Evolutionary conservation across 2,888 invertebrate species (phyloP).

Genomic region (Syrphus vitripennis): DNA sequence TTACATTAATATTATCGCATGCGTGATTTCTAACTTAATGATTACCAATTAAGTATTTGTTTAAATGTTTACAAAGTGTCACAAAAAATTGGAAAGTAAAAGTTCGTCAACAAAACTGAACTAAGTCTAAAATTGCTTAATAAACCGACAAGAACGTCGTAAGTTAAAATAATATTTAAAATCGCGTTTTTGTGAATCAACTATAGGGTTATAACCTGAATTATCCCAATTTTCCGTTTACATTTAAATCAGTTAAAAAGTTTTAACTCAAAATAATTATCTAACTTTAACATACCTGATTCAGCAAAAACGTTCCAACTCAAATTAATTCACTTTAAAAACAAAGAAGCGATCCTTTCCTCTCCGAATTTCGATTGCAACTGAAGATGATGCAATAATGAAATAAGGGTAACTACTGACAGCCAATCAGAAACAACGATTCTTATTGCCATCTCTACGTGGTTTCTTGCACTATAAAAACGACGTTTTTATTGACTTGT

Average conservation of each 20-base stretch:
- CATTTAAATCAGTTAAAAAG: no score
- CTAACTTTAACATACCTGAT: background rate
- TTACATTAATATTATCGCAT: background rate
- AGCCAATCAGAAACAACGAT: no score
- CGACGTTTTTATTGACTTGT: background rate
- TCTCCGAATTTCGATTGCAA: no score
- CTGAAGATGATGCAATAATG: no score
- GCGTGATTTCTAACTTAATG: background rate
- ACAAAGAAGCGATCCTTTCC: background rate
- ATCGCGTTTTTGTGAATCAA: constrained; percentile 15
- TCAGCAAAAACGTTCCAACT: background rate
- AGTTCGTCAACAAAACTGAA: constrained; percentile 24
- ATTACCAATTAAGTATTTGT: constrained; percentile 1
- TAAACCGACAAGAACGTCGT: constrained; percentile 19
- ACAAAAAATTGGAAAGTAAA: constrained; percentile 21
- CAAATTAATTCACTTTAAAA: background rate
- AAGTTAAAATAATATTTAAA: constrained; percentile 20
- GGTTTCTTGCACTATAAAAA: background rate
- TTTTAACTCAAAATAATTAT: no score
- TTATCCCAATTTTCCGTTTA: no score
- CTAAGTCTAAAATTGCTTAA: constrained; percentile 27
- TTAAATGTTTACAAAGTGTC: constrained; percentile 8
- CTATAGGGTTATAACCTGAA: no score
- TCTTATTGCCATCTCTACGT: no score
- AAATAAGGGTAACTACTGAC: no score